Percentiles rank a stretch among this genome's conserved stretches.
These are phyloP conservation scores for Psophia crepitans DNA, from an alignment of 2,113 vertebrate genomes.

Conservation along the genomic window DNA sequence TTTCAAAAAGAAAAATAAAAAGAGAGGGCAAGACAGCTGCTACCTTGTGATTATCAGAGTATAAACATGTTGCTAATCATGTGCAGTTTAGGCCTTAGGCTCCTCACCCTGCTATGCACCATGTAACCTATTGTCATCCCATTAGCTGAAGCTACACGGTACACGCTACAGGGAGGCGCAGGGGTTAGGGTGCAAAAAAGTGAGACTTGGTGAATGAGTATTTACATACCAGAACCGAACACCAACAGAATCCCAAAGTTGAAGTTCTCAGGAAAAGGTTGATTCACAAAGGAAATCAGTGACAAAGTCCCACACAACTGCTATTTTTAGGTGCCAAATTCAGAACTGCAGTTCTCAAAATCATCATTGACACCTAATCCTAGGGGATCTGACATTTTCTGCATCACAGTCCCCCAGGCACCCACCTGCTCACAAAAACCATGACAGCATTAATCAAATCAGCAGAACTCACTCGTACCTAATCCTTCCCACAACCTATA, in stretches of 20 bases:
- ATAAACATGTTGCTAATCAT: constrained; percentile 15
- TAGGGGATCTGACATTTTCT: background rate
- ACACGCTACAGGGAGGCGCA: background rate
- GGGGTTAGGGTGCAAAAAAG: background rate
- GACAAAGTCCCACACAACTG: background rate
- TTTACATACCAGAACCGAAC: background rate
- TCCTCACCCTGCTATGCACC: background rate
- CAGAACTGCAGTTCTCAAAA: constrained; percentile 4
- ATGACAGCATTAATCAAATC: background rate
- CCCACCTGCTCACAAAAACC: constrained; percentile 11
- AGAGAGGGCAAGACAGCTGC: constrained; percentile 59
- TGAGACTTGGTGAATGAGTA: background rate
- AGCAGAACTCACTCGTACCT: background rate
- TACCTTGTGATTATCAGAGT: constrained; percentile 14
- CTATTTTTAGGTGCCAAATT: background rate
- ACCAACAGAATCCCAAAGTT: background rate
- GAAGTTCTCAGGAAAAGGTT: constrained; percentile 1
- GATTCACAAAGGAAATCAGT: background rate
- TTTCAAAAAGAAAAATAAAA: constrained; percentile 53
- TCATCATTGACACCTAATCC: constrained; percentile 28
- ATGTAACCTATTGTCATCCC: background rate
- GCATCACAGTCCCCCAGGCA: background rate
- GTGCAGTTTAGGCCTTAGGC: background rate
- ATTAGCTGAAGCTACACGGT: background rate
- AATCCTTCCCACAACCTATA: background rate